phyloP scores from a whole-genome alignment of 2,113 vertebrate species.

The Tinamus guttatus region DNA sequence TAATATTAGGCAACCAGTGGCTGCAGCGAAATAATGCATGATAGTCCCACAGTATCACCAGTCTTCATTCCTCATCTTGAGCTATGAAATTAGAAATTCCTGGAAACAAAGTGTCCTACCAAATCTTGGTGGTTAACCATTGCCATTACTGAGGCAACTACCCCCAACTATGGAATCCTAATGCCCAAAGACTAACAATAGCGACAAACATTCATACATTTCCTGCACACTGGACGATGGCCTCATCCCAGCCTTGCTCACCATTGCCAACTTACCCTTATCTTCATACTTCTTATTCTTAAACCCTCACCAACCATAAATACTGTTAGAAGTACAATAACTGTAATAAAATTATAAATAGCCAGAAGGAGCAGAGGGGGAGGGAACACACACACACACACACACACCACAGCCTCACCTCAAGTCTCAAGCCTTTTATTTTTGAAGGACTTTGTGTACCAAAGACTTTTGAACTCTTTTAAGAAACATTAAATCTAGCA shows the following conservation, averaged over 20 bases:
- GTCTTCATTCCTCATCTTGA: background rate
- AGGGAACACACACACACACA: too few relatives aligned
- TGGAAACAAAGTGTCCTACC: background rate
- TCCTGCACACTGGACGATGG: background rate
- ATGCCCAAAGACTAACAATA: background rate
- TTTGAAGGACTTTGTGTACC: background rate
- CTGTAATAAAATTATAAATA: background rate
- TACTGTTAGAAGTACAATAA: background rate
- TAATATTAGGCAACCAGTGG: background rate
- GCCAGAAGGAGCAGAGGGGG: too few relatives aligned
- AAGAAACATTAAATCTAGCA: background rate
- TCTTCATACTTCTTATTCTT: background rate
- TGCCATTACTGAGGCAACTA: background rate
- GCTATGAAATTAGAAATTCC: fast-evolving
- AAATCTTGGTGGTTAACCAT: background rate
- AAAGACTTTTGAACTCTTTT: background rate
- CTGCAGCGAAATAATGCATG: background rate
- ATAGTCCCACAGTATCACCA: background rate
- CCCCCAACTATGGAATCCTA: background rate
- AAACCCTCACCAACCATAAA: background rate
- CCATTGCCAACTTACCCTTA: background rate
- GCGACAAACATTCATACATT: background rate
- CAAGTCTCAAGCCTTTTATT: background rate
- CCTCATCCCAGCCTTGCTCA: background rate
- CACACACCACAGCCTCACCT: too few relatives aligned